A percentile compares a stretch with the other conserved stretches of the same genome.
Evolutionary conservation across 2,113 vertebrate genomes (phyloP).

Genomic region (Danio rerio): DNA sequence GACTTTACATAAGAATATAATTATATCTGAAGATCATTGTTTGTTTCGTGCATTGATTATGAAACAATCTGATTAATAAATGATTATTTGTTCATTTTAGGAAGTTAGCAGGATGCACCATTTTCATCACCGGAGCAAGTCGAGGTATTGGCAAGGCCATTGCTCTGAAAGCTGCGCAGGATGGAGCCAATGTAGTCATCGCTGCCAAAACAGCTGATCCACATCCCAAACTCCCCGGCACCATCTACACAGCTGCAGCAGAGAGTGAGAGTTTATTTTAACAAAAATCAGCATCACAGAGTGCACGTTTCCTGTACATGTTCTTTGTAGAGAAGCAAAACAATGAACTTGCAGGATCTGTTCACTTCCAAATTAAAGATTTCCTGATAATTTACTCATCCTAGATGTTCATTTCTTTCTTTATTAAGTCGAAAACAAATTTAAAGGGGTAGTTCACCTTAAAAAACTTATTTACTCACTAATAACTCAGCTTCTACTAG

Average conservation of each 20-base stretch:
- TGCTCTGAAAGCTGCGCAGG: slow-evolving; percentile 92
- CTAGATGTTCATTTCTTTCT: too few relatives aligned
- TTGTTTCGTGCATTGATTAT: neutral
- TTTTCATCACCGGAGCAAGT: slow-evolving; percentile 95
- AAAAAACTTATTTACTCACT: too few relatives aligned
- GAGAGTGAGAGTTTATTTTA: slow-evolving; percentile 80
- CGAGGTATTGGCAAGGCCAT: slow-evolving; percentile 97
- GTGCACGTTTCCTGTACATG: too few relatives aligned
- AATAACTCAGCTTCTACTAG: too few relatives aligned
- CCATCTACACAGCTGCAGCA: slow-evolving; percentile 91
- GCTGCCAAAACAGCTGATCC: slow-evolving; percentile 90
- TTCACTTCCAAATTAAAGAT: too few relatives aligned
- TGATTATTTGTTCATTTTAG: slow-evolving; percentile 68
- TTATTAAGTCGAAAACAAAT: too few relatives aligned
- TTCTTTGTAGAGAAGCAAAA: too few relatives aligned
- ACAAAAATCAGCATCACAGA: too few relatives aligned
- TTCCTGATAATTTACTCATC: too few relatives aligned
- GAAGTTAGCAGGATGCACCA: slow-evolving; percentile 89
- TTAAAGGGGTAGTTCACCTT: too few relatives aligned
- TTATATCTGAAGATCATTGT: neutral
- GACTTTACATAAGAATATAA: neutral
- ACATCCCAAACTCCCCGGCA: slow-evolving; percentile 91
- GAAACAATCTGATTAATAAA: neutral
- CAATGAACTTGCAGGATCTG: too few relatives aligned
- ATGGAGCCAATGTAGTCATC: slow-evolving; percentile 93